A percentile compares a stretch with the other conserved stretches of the same genome.
Evolutionary conservation across 2,113 vertebrate species (phyloP).

Genomic region (Ovis canadensis): DNA sequence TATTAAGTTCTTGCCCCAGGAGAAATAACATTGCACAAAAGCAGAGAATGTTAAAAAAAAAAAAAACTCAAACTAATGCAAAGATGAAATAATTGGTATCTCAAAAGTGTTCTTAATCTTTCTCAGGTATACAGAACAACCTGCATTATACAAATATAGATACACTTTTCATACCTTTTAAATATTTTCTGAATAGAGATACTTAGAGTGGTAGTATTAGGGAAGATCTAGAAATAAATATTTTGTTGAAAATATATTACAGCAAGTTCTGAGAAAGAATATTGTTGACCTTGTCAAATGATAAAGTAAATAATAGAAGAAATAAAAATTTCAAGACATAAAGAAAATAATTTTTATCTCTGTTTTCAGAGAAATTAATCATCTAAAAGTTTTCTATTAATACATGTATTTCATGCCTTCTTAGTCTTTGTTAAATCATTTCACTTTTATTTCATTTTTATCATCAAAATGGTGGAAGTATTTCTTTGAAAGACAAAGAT

Average conservation of each 20-base stretch:
- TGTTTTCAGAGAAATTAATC: background rate
- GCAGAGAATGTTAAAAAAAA: background rate
- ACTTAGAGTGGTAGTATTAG: background rate
- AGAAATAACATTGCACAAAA: background rate
- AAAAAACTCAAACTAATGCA: background rate
- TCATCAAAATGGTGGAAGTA: background rate
- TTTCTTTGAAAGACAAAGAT: background rate
- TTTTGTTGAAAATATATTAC: conserved; percentile 14
- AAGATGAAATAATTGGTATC: background rate
- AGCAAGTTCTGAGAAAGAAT: conserved; percentile 38
- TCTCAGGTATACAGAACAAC: background rate
- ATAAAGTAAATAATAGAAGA: conserved; percentile 18
- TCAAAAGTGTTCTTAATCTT: background rate
- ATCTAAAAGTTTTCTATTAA: background rate
- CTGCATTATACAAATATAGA: background rate
- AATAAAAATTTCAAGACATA: conserved; percentile 4
- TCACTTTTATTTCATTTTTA: background rate
- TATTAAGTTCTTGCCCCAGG: background rate
- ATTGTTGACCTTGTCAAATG: conserved; percentile 35
- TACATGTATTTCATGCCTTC: background rate
- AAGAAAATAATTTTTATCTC: background rate
- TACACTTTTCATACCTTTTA: conserved; percentile 1
- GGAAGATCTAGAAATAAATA: conserved; percentile 1
- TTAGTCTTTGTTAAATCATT: background rate
- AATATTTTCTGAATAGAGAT: background rate